Base-by-base conservation (phyloP, 2,797 vertebrate genomes). In the Pipistrellus pygmaeus region DNA sequence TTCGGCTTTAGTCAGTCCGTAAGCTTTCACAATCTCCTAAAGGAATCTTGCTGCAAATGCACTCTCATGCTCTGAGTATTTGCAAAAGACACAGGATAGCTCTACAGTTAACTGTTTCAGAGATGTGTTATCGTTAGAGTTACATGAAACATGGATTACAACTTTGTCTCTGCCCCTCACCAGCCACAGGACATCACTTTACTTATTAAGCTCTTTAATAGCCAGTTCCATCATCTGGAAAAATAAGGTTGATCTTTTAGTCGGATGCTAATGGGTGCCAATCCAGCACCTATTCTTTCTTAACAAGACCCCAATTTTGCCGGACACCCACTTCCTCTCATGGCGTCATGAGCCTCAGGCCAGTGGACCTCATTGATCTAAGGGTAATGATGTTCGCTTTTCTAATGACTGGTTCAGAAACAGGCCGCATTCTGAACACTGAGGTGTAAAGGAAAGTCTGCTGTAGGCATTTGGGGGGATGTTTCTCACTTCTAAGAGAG, bases 351-450 rank as follows among this genome's bases (percentile, higher is more conserved):
- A 93, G 30, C 13, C n/a, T 86, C 4, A 5, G 23, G 30, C 7
- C 41, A 55, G 13, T 14, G 30, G 25, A 81, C 6, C 23, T 76
- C 32, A 94, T 0, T 53, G 23, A 41, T 62, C 9, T 23, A 78
- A 69, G n/a, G 88, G 21, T 44, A 66, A 94, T 64, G 38, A 30
- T n/a, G 25, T 81, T 41, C 77, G 35, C 18, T 87, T 90, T 90
- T 73, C 71, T 17, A 87, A 35, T 57, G 72, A 77, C 14, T 77
- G 80, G 9, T 78, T 88, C 77, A 87, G 82, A 92, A 87, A 85
- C 6, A 48, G 51, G 23, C 35, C 44, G 73, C 73, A 88, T 82
- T 85, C 55, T 62, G 15, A 88, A 66, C 12, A 62, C 72, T 27
- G 20, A 83, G 25, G 55, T 44, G 5, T 46, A 83, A 83, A 66